phyloP scores from a whole-genome alignment of 2,113 vertebrate species.

The Merops nubicus region DNA sequence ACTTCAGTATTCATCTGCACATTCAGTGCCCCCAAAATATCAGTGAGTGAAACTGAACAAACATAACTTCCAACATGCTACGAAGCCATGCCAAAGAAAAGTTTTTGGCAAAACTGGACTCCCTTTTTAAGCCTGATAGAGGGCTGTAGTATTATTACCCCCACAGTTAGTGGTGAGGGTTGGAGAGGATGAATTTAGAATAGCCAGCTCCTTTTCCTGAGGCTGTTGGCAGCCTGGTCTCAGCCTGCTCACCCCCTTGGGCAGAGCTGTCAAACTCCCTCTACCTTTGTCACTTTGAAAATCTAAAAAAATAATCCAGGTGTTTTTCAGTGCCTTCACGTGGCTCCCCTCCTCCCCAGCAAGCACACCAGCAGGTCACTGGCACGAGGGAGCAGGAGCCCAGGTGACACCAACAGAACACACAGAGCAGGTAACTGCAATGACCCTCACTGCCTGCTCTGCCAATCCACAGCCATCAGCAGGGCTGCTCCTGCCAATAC shows the following conservation, averaged over 20 bases:
- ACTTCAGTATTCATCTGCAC: not conserved
- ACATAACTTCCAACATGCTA: not conserved
- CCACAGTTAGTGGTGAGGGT: not conserved
- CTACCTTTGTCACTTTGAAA: not conserved
- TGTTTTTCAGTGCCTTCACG: not conserved
- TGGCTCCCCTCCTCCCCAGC: not conserved
- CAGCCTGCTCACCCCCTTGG: accelerated
- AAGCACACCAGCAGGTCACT: not conserved
- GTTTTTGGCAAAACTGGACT: not conserved
- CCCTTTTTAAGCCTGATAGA: not conserved
- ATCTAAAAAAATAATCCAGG: not conserved
- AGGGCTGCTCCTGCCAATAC: not conserved
- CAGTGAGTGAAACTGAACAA: not conserved
- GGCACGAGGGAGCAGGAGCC: not conserved
- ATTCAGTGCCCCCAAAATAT: not conserved
- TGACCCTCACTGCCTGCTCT: not conserved
- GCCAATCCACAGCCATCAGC: not conserved
- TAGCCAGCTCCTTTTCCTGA: not conserved
- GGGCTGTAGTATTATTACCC: not conserved
- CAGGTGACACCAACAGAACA: not conserved
- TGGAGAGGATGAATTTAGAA: not conserved
- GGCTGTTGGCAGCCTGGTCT: not conserved
- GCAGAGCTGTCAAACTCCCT: not conserved
- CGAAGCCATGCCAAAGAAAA: not conserved
- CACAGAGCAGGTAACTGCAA: not conserved